phyloP scores from a whole-genome alignment of 2,797 vertebrate species.

The Lagorchestes hirsutus region DNA sequence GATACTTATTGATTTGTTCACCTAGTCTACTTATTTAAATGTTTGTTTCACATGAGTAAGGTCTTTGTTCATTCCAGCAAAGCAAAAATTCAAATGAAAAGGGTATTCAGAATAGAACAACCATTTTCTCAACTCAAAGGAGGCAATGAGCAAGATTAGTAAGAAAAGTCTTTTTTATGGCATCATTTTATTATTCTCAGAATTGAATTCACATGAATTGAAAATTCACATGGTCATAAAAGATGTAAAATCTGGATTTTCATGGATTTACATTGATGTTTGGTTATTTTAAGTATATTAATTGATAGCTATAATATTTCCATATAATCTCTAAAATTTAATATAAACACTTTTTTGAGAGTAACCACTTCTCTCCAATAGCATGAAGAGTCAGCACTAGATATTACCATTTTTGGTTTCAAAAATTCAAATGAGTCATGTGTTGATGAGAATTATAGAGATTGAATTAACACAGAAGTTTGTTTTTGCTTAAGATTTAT shows the following conservation, averaged over 20 bases:
- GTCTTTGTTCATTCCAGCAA: neutral
- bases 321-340: neutral
- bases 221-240: neutral
- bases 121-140: slow-evolving; percentile 23
- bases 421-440: slow-evolving; percentile 29
- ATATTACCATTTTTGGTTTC: slow-evolving; percentile 25
- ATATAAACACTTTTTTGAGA: neutral
- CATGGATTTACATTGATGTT: neutral
- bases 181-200: neutral
- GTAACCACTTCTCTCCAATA: neutral
- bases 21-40: neutral
- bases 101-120: neutral
- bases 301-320: neutral
- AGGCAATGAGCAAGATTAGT: neutral
- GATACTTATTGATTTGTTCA: neutral
- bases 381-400: neutral
- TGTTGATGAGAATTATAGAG: slow-evolving; percentile 5
- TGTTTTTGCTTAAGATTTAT: slow-evolving; percentile 60
- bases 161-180: neutral
- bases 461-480: slow-evolving; percentile 47
- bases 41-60: neutral
- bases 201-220: neutral
- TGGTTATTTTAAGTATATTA: neutral
- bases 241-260: neutral
- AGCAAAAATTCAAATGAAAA: neutral